A percentile compares a stretch with the other conserved stretches of the same genome.
Conservation (phyloP, 2,113 vertebrate species). For the Centropus bengalensis region DNA sequence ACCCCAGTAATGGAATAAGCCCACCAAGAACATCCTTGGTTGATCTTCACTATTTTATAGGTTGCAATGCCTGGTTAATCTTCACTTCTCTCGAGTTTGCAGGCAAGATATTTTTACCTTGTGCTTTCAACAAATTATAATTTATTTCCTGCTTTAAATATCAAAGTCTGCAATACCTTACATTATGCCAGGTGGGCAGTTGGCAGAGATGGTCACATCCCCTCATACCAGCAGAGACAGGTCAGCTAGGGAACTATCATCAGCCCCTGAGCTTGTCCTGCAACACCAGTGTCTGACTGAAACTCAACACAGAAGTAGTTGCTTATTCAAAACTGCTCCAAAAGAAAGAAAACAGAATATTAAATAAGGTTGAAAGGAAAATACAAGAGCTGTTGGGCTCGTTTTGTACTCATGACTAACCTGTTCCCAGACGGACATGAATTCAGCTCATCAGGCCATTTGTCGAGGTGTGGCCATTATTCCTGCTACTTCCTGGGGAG, state of each 20-base stretch:
- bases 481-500: not conserved
- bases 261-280: not conserved
- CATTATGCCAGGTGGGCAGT: not conserved
- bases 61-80: not conserved
- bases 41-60: not conserved
- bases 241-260: not conserved
- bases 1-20: not conserved
- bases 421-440: not conserved
- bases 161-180: not conserved
- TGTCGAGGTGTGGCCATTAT: not conserved
- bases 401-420: not conserved
- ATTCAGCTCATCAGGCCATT: slow-evolving; percentile 14
- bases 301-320: too few relatives aligned
- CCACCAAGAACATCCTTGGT: not conserved
- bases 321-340: not conserved
- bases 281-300: not conserved
- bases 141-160: not conserved
- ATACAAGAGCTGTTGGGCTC: not conserved
- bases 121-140: not conserved
- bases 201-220: not conserved
- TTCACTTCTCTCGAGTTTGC: not conserved
- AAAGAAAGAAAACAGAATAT: not conserved
- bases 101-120: too few relatives aligned
- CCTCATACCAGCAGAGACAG: not conserved
- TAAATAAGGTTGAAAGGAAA: not conserved